Base-by-base conservation (phyloP, 2,797 vertebrate genomes). In the Acomys russatus region DNA sequence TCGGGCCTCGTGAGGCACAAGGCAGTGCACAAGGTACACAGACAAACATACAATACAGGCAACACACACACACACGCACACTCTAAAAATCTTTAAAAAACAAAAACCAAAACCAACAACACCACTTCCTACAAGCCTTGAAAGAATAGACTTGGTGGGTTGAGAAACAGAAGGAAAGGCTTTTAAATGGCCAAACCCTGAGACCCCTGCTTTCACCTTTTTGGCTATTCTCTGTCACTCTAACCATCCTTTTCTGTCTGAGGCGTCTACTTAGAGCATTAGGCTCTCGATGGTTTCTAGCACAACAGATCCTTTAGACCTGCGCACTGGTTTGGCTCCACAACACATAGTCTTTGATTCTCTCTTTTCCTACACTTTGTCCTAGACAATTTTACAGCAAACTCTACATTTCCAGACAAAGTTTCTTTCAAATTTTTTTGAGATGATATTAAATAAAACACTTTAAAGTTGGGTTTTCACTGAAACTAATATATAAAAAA, bases 331-430 rank as follows among this genome's bases (percentile, higher is more conserved):
- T 8, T 74, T 71, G 64, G 23, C 49, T 12, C 91, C 35, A 12
- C 44, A 44, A 5, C 35, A 20, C 30, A n/a, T 6, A 25, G 18
- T 54, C 64, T 92, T 33, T 78, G 68, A 78, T 20, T 92, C 28
- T 84, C 59, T 20, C 22, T 90, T 64, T 80, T 94, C 56, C 92
- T 12, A 87, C 63, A 94, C 79, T 89, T 85, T 92, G 73, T 54
- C 35, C 30, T 70, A 51, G 35, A 80, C 30, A 78, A 92, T 56
- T 79, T 56, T 51, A 73, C 11, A 15, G 10, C 74, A 74, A 89
- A 12, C 20, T 61, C 74, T 88, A 92, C 54, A 6, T 91, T 91
- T 44, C n/a, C 61, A 63, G 54, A 92, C 9, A 88, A 15, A 88
- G 18, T 64, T 64, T 84, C 20, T 10, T 28, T 3, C 28, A 59